Evolutionary conservation across 2,113 vertebrate genomes (phyloP).

Genomic region (Neolamprologus ventralis): DNA sequence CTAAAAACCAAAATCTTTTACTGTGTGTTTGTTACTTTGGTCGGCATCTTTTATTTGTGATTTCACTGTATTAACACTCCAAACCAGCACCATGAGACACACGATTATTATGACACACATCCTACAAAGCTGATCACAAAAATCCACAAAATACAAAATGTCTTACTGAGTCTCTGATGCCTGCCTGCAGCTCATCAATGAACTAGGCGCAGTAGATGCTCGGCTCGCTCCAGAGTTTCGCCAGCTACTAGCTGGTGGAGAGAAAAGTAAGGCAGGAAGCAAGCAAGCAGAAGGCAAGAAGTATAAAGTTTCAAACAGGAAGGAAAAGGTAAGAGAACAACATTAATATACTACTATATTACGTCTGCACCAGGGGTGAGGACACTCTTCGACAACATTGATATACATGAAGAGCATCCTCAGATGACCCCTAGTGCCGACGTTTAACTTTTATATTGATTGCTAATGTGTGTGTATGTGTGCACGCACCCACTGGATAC

Average conservation of each 20-base stretch:
- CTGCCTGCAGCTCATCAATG: constrained; percentile 65
- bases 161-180: not conserved
- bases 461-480: not conserved
- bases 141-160: not conserved
- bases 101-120: not conserved
- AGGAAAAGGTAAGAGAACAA: constrained; percentile 21
- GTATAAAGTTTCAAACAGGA: constrained; percentile 34
- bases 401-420: not conserved
- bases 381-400: not conserved
- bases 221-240: constrained; percentile 76
- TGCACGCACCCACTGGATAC: not conserved
- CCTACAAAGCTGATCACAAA: not conserved
- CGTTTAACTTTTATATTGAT: not conserved
- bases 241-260: constrained; percentile 62
- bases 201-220: constrained; percentile 75
- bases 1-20: not conserved
- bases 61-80: not conserved
- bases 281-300: constrained; percentile 35
- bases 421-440: not conserved
- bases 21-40: not conserved
- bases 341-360: not conserved
- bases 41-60: not conserved
- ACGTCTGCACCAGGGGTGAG: not conserved
- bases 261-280: not conserved
- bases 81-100: not conserved